phyloP scores from a whole-genome alignment of 92 coral and sea anemone genomes.

The Paramuricea clavata region DNA sequence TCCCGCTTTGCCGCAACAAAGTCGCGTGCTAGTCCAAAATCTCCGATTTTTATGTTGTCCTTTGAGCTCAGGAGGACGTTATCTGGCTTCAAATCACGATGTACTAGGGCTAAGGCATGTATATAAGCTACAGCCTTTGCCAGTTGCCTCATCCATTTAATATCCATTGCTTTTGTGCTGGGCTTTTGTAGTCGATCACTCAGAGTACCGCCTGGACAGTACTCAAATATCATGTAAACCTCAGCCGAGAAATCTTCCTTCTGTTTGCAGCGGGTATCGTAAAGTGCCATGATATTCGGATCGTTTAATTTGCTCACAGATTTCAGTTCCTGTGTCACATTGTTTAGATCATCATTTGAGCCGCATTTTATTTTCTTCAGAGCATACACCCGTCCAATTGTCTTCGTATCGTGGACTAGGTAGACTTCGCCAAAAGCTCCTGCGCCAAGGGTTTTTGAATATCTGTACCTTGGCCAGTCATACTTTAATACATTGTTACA shows the following conservation, averaged over 20 bases:
- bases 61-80: constrained; percentile 72
- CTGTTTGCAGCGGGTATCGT: constrained; percentile 47
- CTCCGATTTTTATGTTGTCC: constrained; percentile 84
- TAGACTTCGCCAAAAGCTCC: constrained; percentile 84
- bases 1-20: constrained; percentile 46
- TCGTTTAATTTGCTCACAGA: constrained; percentile 61
- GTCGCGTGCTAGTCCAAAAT: constrained; percentile 83
- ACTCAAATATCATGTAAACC: constrained; percentile 74
- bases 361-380: constrained; percentile 71
- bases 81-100: constrained; percentile 88
- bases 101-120: constrained; percentile 65
- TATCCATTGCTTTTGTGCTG: constrained; percentile 49
- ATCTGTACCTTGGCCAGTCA: background rate
- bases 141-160: constrained; percentile 81
- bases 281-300: constrained; percentile 50
- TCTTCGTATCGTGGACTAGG: constrained; percentile 51
- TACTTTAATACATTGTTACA: background rate
- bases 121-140: constrained; percentile 75
- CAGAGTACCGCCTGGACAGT: constrained; percentile 76
- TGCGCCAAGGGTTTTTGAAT: constrained; percentile 51
- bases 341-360: constrained; percentile 43
- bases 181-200: constrained; percentile 68
- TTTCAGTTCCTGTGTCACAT: constrained; percentile 60
- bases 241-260: constrained; percentile 39
- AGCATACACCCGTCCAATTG: constrained; percentile 57